A percentile compares a stretch with the other conserved stretches of the same genome.
Evolutionary conservation across 2,888 invertebrate genomes (phyloP).

Genomic region (Andrena hattorfiana): DNA sequence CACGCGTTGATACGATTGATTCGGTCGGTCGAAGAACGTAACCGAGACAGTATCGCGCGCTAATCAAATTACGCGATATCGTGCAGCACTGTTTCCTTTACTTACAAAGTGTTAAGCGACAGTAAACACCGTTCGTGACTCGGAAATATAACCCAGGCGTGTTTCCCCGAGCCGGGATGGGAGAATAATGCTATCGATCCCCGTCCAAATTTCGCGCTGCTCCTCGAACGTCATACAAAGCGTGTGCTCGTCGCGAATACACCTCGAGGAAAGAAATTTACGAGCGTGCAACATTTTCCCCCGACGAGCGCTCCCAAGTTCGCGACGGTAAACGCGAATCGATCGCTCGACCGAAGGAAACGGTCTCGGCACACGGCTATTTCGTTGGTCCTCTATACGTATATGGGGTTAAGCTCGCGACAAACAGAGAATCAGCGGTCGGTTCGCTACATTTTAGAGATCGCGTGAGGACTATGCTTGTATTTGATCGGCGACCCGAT

Average conservation of each 20-base stretch:
- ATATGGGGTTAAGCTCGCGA: neutral
- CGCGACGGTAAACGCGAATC: neutral
- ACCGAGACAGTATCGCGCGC: neutral
- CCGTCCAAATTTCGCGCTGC: neutral
- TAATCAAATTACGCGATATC: conserved; percentile 44
- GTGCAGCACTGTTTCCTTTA: neutral
- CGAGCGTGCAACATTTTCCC: neutral
- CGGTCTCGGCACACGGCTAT: neutral
- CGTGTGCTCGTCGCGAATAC: neutral
- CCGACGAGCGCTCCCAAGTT: neutral
- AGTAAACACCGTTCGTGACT: conserved; percentile 38
- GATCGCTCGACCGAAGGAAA: conserved; percentile 1
- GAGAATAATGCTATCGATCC: conserved; percentile 30
- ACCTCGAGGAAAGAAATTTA: neutral
- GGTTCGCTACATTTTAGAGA: neutral
- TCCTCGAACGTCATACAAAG: neutral
- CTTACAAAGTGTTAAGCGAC: neutral
- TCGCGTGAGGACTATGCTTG: conserved; percentile 22
- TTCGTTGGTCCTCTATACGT: neutral
- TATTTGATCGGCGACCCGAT: neutral
- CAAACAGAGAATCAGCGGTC: neutral
- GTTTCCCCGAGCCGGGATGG: neutral
- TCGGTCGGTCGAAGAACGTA: neutral
- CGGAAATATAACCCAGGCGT: conserved; percentile 10
- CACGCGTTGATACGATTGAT: neutral